phyloP scores from a whole-genome alignment of 2,797 vertebrate genomes.

The Eulemur coronatus region DNA sequence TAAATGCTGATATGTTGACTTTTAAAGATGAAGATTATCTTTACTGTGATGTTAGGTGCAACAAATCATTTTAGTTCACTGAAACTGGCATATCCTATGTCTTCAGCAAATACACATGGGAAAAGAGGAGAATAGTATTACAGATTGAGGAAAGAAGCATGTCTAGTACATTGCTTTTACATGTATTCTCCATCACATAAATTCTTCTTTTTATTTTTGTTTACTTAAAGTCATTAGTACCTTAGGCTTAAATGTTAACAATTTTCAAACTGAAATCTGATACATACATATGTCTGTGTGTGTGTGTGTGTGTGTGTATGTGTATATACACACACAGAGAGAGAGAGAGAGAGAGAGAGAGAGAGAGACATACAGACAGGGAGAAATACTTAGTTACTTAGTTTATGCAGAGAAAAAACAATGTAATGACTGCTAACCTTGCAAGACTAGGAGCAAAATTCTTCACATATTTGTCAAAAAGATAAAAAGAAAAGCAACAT shows the following conservation, averaged over 20 bases:
- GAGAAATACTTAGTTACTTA: conserved; percentile 60
- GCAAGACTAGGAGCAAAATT: background rate
- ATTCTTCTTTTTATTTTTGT: background rate
- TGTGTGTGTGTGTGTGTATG: too few species aligned
- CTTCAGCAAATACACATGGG: background rate
- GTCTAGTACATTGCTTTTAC: background rate
- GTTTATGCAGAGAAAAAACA: conserved; percentile 62
- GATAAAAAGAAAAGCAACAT: conserved; percentile 29
- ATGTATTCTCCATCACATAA: background rate
- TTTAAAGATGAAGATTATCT: conserved; percentile 80
- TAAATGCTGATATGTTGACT: conserved; percentile 87
- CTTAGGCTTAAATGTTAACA: conserved; percentile 62
- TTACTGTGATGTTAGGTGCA: conserved; percentile 74
- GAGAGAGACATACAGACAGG: too few species aligned
- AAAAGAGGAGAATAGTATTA: background rate
- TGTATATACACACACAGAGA: too few species aligned
- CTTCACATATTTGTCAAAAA: background rate
- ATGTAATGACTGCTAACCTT: conserved; percentile 42
- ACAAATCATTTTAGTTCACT: background rate
- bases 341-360: too few species aligned
- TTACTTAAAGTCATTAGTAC: conserved; percentile 63
- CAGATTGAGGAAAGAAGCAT: background rate
- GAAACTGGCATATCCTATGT: background rate
- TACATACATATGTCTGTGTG: background rate
- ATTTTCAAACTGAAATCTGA: conserved; percentile 60